Conservation (phyloP, 2,888 invertebrate species). For the Serripes groenlandicus region DNA sequence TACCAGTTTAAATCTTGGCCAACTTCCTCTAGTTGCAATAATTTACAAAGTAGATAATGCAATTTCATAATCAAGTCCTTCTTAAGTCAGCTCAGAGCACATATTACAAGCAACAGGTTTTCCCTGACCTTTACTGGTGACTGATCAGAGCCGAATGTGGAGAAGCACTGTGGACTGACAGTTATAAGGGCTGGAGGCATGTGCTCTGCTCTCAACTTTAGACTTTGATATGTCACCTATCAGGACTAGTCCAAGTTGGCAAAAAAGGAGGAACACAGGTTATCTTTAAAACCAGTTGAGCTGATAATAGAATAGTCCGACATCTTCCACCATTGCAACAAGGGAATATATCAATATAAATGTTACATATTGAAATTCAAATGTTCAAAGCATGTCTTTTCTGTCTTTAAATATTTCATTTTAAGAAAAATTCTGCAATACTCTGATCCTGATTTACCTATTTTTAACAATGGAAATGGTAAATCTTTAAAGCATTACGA, state of each 20-base stretch:
- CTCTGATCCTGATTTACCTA: background rate
- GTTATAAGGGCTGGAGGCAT: constrained; percentile 65
- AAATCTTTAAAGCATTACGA: constrained; percentile 33
- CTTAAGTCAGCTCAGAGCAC: constrained; percentile 12
- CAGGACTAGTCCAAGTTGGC: constrained; percentile 27
- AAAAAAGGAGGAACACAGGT: constrained; percentile 9
- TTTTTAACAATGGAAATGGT: background rate
- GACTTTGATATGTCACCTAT: constrained; percentile 66
- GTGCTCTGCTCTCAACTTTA: constrained; percentile 59
- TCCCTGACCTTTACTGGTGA: constrained; percentile 7
- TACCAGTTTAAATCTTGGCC: constrained; percentile 1
- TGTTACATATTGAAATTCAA: background rate
- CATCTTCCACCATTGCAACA: background rate
- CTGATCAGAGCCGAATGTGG: constrained; percentile 21
- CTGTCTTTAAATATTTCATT: no score
- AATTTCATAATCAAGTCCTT: constrained; percentile 22
- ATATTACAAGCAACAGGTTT: constrained; percentile 15
- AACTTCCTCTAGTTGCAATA: constrained; percentile 7
- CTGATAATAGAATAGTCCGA: constrained; percentile 37
- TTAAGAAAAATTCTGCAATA: background rate
- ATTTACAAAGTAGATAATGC: constrained; percentile 19
- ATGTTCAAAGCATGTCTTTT: background rate
- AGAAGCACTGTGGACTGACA: constrained; percentile 26
- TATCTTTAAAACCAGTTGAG: constrained; percentile 30
- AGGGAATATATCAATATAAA: background rate